Percentiles rank a stretch among this genome's conserved stretches.
Conservation (phyloP, 2,888 invertebrate genomes). For the Drosophila villosipedis region DNA sequence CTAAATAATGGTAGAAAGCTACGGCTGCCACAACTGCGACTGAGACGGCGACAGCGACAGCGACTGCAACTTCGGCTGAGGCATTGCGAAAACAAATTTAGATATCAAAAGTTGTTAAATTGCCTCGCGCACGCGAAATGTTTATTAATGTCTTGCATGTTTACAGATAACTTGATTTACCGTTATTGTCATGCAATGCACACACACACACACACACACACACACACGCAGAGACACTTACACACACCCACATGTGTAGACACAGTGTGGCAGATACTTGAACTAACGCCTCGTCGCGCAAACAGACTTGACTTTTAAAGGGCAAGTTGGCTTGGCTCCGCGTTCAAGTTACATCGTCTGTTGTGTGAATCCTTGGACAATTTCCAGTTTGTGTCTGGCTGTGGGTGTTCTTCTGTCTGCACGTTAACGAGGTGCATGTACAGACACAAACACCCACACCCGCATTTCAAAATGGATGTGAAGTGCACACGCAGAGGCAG, state of each 20-base stretch:
- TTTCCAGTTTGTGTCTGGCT: constrained; percentile 14
- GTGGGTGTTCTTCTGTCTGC: constrained; percentile 6
- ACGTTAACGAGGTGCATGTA: constrained; percentile 74
- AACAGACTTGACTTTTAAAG: constrained; percentile 72
- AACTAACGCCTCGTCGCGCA: constrained; percentile 57
- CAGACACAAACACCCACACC: not conserved
- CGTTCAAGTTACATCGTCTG: constrained; percentile 12
- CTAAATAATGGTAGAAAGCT: constrained; percentile 34
- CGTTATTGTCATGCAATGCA: constrained; percentile 80
- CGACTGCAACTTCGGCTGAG: constrained; percentile 24
- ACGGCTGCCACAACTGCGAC: constrained; percentile 9
- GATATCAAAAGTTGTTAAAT: constrained; percentile 84
- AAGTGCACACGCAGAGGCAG: constrained; percentile 73
- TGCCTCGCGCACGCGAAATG: constrained; percentile 84
- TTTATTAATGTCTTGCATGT: constrained; percentile 84
- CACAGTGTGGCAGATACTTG: constrained; percentile 44
- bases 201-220: constrained; percentile 47
- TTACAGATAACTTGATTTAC: constrained; percentile 83
- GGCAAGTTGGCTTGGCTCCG: constrained; percentile 48
- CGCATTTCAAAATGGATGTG: constrained; percentile 66
- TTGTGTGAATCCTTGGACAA: constrained; percentile 43
- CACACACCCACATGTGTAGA: not conserved
- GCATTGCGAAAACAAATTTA: constrained; percentile 77
- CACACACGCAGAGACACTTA: not conserved
- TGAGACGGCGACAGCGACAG: constrained; percentile 15